Evolutionary conservation across 2,888 invertebrate species (phyloP).

Genomic region (Steinernema carpocapsae): DNA sequence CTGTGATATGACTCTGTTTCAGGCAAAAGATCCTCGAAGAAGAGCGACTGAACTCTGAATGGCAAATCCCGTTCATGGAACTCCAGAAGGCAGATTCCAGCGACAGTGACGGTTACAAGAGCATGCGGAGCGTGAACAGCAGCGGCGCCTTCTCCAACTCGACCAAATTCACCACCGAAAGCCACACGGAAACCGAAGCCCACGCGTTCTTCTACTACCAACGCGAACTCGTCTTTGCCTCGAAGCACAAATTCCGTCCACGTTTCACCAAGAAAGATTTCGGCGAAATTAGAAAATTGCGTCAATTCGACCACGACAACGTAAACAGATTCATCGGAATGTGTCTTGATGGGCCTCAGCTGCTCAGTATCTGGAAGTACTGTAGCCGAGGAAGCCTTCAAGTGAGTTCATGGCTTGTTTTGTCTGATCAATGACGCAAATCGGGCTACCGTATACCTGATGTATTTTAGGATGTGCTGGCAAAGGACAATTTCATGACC

Average conservation of each 20-base stretch:
- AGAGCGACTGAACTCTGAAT: constrained; percentile 48
- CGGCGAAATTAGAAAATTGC: constrained; percentile 36
- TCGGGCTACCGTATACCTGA: too few relatives aligned
- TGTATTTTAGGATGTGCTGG: constrained; percentile 53
- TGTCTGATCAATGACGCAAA: neutral
- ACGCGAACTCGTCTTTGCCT: constrained; percentile 26
- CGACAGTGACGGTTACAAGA: constrained; percentile 38
- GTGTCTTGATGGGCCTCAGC: constrained; percentile 56
- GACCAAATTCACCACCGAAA: constrained; percentile 30
- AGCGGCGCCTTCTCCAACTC: neutral
- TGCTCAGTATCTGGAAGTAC: constrained; percentile 60
- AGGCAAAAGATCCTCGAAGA: constrained; percentile 48
- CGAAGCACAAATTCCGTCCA: constrained; percentile 18
- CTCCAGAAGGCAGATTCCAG: constrained; percentile 33
- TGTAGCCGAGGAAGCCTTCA: constrained; percentile 58
- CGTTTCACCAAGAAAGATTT: neutral
- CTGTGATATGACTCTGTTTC: too few relatives aligned
- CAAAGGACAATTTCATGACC: constrained; percentile 51
- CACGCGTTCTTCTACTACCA: constrained; percentile 39
- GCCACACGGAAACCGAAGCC: constrained; percentile 40
- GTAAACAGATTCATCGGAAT: constrained; percentile 62
- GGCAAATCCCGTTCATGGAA: constrained; percentile 50
- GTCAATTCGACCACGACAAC: constrained; percentile 53
- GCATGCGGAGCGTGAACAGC: constrained; percentile 45
- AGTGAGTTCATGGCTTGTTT: constrained; percentile 45